A percentile compares a stretch with the other conserved stretches of the same genome.
Conservation (phyloP, 2,113 vertebrate species). For the Thunnus thynnus region DNA sequence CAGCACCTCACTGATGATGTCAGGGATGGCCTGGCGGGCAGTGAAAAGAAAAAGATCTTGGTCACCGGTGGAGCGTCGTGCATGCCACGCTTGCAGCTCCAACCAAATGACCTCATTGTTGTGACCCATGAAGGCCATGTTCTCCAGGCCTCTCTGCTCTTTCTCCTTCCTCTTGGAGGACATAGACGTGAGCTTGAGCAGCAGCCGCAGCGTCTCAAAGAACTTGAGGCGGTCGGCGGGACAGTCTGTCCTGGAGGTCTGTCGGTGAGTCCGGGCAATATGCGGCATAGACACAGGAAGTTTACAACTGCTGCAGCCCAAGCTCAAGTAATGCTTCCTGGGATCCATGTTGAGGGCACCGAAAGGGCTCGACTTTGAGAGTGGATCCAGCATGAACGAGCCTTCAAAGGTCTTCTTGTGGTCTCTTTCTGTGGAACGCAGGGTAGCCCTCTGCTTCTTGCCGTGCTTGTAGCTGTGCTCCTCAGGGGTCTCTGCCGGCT, state of each 20-base stretch:
- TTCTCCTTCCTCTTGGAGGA: constrained; percentile 99
- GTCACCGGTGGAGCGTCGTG: constrained; percentile 92
- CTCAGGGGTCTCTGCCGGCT: constrained; percentile 84
- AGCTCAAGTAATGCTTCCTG: constrained; percentile 97
- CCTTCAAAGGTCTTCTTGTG: constrained; percentile 94
- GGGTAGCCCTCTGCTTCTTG: constrained; percentile 90
- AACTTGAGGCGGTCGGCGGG: constrained; percentile 97
- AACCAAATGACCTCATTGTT: constrained; percentile 99
- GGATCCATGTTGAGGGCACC: constrained; percentile 91
- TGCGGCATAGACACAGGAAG: constrained; percentile 93
- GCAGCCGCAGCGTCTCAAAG: constrained; percentile 96
- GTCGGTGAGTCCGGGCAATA: constrained; percentile 92
- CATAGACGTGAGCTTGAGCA: constrained; percentile 98
- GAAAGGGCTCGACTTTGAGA: constrained; percentile 89
- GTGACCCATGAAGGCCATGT: constrained; percentile 91
- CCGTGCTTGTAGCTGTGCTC: constrained; percentile 92
- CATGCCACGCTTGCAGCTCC: constrained; percentile 99
- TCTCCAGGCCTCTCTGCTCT: constrained; percentile 95
- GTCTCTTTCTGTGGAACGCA: constrained; percentile 92
- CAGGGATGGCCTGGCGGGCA: constrained; percentile 97
- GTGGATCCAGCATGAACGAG: constrained; percentile 94
- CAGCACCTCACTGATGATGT: constrained; percentile 97
- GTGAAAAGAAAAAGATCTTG: constrained; percentile 97
- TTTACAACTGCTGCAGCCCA: constrained; percentile 94
- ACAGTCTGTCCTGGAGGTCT: constrained; percentile 97